Percentiles rank a stretch among this genome's conserved stretches.
These are phyloP conservation scores for Cantharis nigra DNA, from an alignment of 2,888 invertebrate species.

Conservation along the genomic window DNA sequence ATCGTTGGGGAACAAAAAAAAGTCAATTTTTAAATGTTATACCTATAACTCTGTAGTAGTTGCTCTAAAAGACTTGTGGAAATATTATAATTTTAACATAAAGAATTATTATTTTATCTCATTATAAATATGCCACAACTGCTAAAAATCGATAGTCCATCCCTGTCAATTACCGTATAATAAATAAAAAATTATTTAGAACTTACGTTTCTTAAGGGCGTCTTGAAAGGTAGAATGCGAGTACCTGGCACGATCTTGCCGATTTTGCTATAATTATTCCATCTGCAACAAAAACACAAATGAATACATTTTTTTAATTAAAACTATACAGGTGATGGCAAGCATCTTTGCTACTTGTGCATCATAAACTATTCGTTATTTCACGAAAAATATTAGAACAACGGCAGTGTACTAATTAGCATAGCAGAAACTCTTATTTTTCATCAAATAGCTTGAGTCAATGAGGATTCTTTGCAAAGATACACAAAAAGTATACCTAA, in stretches of 20 bases:
- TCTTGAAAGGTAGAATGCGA: constrained; percentile 75
- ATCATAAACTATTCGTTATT: too few relatives aligned
- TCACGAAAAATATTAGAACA: too few relatives aligned
- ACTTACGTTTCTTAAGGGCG: constrained; percentile 66
- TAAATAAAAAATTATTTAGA: neutral
- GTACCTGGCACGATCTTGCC: constrained; percentile 71
- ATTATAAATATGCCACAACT: neutral
- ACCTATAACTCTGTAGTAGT: neutral
- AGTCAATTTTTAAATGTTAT: neutral
- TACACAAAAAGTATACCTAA: too few relatives aligned
- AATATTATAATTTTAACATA: neutral
- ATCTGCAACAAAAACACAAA: constrained; percentile 57
- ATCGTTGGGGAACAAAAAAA: neutral
- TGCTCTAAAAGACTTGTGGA: neutral
- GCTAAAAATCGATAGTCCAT: neutral
- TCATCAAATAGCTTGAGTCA: too few relatives aligned
- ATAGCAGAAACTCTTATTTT: too few relatives aligned
- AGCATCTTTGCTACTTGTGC: neutral
- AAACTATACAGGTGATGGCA: neutral
- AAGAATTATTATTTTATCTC: neutral
- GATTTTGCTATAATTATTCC: constrained; percentile 65
- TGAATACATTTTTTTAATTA: neutral
- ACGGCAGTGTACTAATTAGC: too few relatives aligned
- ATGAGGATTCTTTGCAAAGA: too few relatives aligned
- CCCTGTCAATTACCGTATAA: neutral